Evolutionary conservation across 2,888 invertebrate species (phyloP).

Genomic region (Morpho achilles): DNA sequence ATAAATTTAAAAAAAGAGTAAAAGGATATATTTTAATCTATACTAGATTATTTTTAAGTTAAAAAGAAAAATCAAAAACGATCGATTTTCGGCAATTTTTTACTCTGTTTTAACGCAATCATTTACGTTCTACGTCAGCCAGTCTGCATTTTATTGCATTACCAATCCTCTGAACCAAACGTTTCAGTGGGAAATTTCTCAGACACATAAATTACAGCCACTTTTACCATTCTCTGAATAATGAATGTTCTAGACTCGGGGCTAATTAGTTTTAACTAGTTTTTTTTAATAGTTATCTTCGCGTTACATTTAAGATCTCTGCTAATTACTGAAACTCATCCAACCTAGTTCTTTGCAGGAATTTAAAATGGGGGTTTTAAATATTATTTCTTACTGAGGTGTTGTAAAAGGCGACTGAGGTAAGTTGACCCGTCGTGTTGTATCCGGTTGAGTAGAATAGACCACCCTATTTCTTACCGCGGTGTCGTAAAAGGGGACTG

Average conservation of each 20-base stretch:
- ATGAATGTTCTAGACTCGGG: constrained; percentile 11
- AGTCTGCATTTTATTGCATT: constrained; percentile 59
- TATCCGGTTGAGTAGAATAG: too few species aligned
- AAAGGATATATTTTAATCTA: too few species aligned
- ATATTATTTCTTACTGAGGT: not conserved
- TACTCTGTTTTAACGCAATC: not conserved
- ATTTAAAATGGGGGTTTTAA: not conserved
- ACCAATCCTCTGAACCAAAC: constrained; percentile 43
- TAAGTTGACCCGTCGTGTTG: too few species aligned
- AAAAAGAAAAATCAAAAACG: too few species aligned
- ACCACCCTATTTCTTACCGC: too few species aligned
- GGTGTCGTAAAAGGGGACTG: too few species aligned
- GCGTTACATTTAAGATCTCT: not conserved
- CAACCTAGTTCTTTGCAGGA: not conserved
- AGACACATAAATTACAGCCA: constrained; percentile 47
- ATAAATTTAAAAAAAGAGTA: too few species aligned
- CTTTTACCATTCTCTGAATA: constrained; percentile 22
- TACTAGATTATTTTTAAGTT: too few species aligned
- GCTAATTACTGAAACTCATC: not conserved
- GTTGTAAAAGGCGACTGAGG: too few species aligned
- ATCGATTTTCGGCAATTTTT: too few species aligned
- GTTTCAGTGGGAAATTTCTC: constrained; percentile 41
- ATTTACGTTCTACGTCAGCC: constrained; percentile 35
- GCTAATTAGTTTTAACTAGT: constrained; percentile 21
- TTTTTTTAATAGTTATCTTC: constrained; percentile 7